Base-by-base conservation (phyloP, 2,888 invertebrate species). In the Cephus rjabovi region DNA sequence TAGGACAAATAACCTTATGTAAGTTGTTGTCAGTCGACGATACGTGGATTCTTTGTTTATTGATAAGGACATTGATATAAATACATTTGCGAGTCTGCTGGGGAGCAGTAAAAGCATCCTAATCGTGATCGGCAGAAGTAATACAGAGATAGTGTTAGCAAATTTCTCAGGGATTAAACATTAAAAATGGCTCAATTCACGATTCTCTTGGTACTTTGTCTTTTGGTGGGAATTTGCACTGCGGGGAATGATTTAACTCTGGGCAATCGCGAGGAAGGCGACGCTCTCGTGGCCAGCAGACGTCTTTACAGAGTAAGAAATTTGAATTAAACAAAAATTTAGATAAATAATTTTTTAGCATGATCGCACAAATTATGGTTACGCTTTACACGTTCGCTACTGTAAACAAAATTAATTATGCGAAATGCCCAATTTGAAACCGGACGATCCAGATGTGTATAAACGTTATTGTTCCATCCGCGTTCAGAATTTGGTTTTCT, bases 291-390 rank as follows among this genome's bases (percentile, higher is more conserved):
- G 6, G 34, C 79, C 4, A 35, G 83, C 37, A 79, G 80, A 69
- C 33, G 75, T n/a, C 78, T 89, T 12, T 34, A 30, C 35, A 85
- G 83, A 78, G 89, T 89, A 83, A 84, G 81, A 40, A 15, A 40
- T 40, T 40, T 40, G 4, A 4, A 40, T 15, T 15, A 1, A 40
- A 15, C 15, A 4, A 40, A 40, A 40, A 40, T 40, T 15, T 4
- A 40, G 4, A 40, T 4, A 6, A 40, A 40, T 40, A 15, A 15
- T 40, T 15, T 40, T 40, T 40, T 6, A 40, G 15, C 15, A 40
- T 4, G 15, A 15, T 40, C 15, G 40, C 6, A 40, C 15, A 1
- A 40, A 40, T 15, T 40, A 40, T 15, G 15, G 4, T 15, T 40
- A 40, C 12, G 15, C 6, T 15, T 40, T 15, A 6, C 15, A 15